phyloP scores from a whole-genome alignment of 2,888 invertebrate species.

The Syrista parreyssii region DNA sequence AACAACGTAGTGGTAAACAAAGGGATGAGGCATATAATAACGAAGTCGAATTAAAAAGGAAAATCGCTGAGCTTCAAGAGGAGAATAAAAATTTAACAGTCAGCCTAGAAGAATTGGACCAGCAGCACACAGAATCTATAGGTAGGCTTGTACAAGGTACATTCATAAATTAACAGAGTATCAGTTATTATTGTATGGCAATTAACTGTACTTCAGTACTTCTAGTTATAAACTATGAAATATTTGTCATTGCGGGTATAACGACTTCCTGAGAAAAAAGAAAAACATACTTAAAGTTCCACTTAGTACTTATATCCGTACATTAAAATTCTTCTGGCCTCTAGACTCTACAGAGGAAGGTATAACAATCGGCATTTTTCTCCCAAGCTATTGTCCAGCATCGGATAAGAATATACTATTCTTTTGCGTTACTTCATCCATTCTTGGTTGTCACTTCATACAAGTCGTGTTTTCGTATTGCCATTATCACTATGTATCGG shows the following conservation, averaged over 20 bases:
- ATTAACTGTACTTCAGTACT: neutral
- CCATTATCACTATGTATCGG: neutral
- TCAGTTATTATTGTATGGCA: neutral
- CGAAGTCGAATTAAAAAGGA: constrained; percentile 62
- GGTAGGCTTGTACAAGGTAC: constrained; percentile 46
- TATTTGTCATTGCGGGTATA: neutral
- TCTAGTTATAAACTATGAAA: neutral
- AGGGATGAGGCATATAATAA: constrained; percentile 25
- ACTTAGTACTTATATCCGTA: neutral
- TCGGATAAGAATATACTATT: neutral
- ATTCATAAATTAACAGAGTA: neutral
- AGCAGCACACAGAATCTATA: constrained; percentile 78
- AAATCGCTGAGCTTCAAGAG: constrained; percentile 68
- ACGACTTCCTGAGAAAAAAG: neutral
- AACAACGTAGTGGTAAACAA: constrained; percentile 9
- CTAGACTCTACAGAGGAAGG: neutral
- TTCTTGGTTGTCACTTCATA: neutral
- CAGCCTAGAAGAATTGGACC: constrained; percentile 79
- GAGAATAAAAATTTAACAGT: constrained; percentile 71
- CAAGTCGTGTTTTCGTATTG: neutral
- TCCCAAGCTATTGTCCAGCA: neutral
- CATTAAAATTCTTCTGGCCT: neutral
- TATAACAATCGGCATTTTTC: neutral
- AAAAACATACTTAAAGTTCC: neutral
- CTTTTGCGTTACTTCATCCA: constrained; percentile 1